Conservation (phyloP, 1,140 invertebrate genomes). For the Drosophila biarmipes region DNA sequence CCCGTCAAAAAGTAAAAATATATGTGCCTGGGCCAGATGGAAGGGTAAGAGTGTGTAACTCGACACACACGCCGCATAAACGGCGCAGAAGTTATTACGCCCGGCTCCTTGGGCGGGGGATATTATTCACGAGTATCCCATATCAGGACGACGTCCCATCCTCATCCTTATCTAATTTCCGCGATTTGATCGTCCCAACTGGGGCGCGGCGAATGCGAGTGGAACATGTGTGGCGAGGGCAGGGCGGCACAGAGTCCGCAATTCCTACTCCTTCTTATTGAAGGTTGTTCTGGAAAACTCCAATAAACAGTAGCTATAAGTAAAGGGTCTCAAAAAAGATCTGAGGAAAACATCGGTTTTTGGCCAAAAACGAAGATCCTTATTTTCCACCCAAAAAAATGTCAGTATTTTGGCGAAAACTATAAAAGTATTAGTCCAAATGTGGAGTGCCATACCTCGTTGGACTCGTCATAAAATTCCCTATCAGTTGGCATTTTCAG, state of each 20-base stretch:
- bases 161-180: slow-evolving; percentile 47
- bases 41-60: slow-evolving; percentile 56
- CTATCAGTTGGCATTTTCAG: too few relatives aligned
- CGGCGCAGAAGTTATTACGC: slow-evolving; percentile 62
- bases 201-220: slow-evolving; percentile 14
- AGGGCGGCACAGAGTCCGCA: background rate
- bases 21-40: slow-evolving; percentile 24
- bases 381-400: too few relatives aligned
- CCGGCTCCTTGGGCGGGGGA: slow-evolving; percentile 18
- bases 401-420: too few relatives aligned
- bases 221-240: background rate
- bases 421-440: too few relatives aligned
- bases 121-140: slow-evolving; percentile 35
- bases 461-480: too few relatives aligned
- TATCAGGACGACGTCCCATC: slow-evolving; percentile 48
- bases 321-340: background rate
- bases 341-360: too few relatives aligned
- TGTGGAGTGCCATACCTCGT: too few relatives aligned
- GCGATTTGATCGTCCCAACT: slow-evolving; percentile 33
- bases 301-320: background rate
- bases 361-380: too few relatives aligned
- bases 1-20: background rate
- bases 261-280: background rate
- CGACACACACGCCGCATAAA: slow-evolving; percentile 67
- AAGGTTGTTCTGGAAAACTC: background rate